phyloP scores from a whole-genome alignment of 2,888 invertebrate species.

The Aphrophora alni region DNA sequence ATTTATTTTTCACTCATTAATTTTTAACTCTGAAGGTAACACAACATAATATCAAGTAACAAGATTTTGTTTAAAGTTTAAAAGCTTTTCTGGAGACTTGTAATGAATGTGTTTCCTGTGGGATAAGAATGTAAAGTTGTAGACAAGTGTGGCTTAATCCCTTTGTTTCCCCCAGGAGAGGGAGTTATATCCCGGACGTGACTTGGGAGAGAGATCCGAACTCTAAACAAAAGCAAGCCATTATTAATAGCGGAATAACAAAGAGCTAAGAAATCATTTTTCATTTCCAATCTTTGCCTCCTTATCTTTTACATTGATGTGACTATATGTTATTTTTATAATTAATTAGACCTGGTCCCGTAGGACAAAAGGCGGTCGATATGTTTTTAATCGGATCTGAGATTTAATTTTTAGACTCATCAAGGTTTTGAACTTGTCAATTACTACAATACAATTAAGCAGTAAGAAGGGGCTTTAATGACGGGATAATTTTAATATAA shows the following conservation, averaged over 20 bases:
- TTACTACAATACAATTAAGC: too few relatives aligned
- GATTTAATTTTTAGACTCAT: too few relatives aligned
- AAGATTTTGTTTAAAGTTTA: background rate
- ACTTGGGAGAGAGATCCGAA: background rate
- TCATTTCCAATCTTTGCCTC: background rate
- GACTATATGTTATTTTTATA: too few relatives aligned
- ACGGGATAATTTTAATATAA: too few relatives aligned
- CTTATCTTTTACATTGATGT: background rate
- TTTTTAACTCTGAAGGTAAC: too few relatives aligned
- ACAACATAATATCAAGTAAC: background rate
- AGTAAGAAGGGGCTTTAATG: too few relatives aligned
- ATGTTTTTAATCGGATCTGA: too few relatives aligned
- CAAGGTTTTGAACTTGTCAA: too few relatives aligned
- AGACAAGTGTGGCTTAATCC: slow-evolving; percentile 6
- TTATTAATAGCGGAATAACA: background rate
- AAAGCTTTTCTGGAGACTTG: background rate
- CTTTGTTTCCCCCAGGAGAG: background rate
- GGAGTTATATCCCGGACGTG: background rate
- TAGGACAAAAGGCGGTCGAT: too few relatives aligned
- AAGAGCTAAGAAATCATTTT: background rate
- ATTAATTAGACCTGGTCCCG: too few relatives aligned
- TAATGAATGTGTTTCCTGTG: background rate
- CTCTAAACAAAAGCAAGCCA: background rate
- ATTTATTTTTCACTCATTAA: too few relatives aligned
- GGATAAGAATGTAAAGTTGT: background rate